A percentile compares a stretch with the other conserved stretches of the same genome.
Evolutionary conservation across 2,888 invertebrate species (phyloP).

Genomic region (Hydrotaea cyrtoneurina): DNA sequence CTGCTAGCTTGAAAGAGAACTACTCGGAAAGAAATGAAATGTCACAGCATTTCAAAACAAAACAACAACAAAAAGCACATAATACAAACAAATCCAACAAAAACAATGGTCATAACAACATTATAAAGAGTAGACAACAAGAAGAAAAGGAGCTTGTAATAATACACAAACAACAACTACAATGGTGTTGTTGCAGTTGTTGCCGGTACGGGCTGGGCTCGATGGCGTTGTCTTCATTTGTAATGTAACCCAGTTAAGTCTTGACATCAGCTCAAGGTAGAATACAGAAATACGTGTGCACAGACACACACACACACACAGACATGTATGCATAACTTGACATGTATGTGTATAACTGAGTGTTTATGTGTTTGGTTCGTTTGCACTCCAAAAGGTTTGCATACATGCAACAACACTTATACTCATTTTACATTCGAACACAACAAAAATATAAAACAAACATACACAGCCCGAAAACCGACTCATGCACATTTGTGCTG

Average conservation of each 20-base stretch:
- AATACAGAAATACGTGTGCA: not conserved
- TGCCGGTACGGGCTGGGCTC: not conserved
- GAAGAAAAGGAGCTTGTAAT: not conserved
- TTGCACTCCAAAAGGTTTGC: not conserved
- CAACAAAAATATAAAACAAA: not conserved
- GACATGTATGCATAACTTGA: not conserved
- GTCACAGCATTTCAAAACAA: not conserved
- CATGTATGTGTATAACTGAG: not conserved
- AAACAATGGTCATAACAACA: not conserved
- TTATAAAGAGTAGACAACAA: slow-evolving; percentile 3
- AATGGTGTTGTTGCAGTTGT: slow-evolving; percentile 12
- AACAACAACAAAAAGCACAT: not conserved
- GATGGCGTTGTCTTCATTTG: slow-evolving; percentile 12
- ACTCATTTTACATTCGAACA: slow-evolving; percentile 18
- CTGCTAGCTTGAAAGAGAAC: not conserved
- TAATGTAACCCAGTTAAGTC: slow-evolving; percentile 43
- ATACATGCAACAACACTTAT: not conserved
- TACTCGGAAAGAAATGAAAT: not conserved
- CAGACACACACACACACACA: not conserved
- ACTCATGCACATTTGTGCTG: not conserved
- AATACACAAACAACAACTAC: not conserved
- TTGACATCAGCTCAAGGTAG: slow-evolving; percentile 44
- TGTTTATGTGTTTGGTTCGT: not conserved
- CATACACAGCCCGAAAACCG: not conserved
- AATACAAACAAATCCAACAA: not conserved